These are phyloP conservation scores for Rhamphomyia laevipes DNA, from an alignment of 2,888 invertebrate species.

Conservation along the genomic window DNA sequence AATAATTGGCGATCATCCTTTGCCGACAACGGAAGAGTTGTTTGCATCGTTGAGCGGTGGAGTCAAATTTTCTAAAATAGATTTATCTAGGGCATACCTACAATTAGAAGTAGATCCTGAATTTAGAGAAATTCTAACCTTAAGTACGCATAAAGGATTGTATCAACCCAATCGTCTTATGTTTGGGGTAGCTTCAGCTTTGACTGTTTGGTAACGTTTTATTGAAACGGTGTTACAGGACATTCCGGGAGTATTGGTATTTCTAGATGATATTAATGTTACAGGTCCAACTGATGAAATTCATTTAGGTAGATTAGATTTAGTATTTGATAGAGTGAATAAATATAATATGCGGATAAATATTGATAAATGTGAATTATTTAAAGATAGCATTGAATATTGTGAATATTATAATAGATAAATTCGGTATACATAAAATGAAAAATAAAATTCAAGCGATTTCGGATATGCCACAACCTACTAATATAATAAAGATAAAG, in stretches of 20 bases:
- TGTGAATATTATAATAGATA: constrained; percentile 22
- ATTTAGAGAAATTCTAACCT: constrained; percentile 22
- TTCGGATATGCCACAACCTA: constrained; percentile 16
- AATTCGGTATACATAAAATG: constrained; percentile 23
- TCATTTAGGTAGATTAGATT: constrained; percentile 18
- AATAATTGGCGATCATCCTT: constrained; percentile 19
- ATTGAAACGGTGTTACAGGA: constrained; percentile 21
- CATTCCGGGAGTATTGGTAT: constrained; percentile 20
- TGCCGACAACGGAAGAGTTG: constrained; percentile 19
- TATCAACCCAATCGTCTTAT: constrained; percentile 23
- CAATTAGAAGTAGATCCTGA: constrained; percentile 26
- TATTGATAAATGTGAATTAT: constrained; percentile 21
- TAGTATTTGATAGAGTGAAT: constrained; percentile 17
- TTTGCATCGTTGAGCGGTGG: constrained; percentile 20
- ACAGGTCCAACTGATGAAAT: constrained; percentile 17
- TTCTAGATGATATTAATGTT: constrained; percentile 21
- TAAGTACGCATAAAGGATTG: constrained; percentile 28
- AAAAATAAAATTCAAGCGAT: constrained; percentile 24
- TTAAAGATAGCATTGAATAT: constrained; percentile 21
- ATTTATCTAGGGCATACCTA: constrained; percentile 26
- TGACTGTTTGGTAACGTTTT: constrained; percentile 24
- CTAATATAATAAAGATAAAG: constrained; percentile 19
- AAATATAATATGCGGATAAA: constrained; percentile 20
- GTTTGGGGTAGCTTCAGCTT: constrained; percentile 26
- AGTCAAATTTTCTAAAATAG: constrained; percentile 20